Conservation (phyloP, 2,113 vertebrate genomes). For the Plectropomus leopardus region DNA sequence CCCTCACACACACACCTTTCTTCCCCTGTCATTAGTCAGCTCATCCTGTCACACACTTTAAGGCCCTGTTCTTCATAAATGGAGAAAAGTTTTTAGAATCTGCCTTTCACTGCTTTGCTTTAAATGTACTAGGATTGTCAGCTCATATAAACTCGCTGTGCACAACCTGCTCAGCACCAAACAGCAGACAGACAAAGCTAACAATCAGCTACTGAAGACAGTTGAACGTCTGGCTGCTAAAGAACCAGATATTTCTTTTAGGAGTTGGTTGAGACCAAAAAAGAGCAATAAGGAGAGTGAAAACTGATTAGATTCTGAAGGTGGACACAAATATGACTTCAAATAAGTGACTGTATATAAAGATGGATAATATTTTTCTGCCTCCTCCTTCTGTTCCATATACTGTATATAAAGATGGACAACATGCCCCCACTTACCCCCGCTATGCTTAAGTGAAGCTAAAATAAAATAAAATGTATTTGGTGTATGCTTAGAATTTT, state of each 20-base stretch:
- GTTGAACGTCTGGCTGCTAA: neutral
- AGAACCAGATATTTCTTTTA: neutral
- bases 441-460: too few relatives aligned
- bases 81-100: neutral
- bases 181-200: neutral
- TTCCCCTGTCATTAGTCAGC: slow-evolving; percentile 47
- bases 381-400: too few relatives aligned
- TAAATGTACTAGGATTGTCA: neutral
- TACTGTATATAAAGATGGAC: too few relatives aligned
- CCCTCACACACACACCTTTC: slow-evolving; percentile 22
- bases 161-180: neutral
- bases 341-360: too few relatives aligned
- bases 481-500: too few relatives aligned
- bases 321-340: neutral
- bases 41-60: slow-evolving; percentile 28
- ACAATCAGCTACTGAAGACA: neutral
- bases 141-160: too few relatives aligned
- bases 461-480: too few relatives aligned
- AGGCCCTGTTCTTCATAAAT: neutral
- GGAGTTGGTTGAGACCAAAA: neutral
- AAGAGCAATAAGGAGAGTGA: neutral
- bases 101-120: neutral
- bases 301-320: neutral
- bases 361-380: too few relatives aligned
- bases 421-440: too few relatives aligned